Evolutionary conservation across 2,113 vertebrate species (phyloP).

Genomic region (Solea senegalensis): DNA sequence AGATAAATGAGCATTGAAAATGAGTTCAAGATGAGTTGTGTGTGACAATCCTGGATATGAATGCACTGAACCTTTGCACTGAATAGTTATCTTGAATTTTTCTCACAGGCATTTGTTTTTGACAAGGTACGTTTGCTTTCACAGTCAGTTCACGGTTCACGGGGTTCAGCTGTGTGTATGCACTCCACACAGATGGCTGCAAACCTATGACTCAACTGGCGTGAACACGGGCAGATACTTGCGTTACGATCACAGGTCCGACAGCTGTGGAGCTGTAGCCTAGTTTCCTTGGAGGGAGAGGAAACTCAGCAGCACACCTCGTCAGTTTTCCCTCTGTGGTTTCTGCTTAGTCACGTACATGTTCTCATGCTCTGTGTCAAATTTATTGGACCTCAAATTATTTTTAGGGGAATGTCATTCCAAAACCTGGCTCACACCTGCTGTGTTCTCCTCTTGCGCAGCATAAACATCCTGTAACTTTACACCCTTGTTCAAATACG

Average conservation of each 20-base stretch:
- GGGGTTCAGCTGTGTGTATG: constrained; percentile 37
- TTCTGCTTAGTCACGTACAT: neutral
- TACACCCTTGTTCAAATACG: constrained; percentile 33
- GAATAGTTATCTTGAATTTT: constrained; percentile 1
- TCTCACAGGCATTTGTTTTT: constrained; percentile 12
- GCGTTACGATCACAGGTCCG: constrained; percentile 16
- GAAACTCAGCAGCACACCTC: constrained; percentile 17
- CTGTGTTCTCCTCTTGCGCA: neutral
- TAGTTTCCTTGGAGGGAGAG: constrained; percentile 26
- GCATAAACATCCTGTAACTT: constrained; percentile 57
- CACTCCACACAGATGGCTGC: constrained; percentile 23
- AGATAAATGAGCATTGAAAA: too few relatives aligned
- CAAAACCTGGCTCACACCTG: constrained; percentile 35
- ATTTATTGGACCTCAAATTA: constrained; percentile 7
- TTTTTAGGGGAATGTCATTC: constrained; percentile 35
- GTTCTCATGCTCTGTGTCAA: neutral
- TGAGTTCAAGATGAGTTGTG: too few relatives aligned
- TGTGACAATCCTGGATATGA: neutral
- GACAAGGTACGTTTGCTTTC: constrained; percentile 12
- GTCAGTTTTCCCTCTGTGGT: neutral
- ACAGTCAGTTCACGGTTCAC: constrained; percentile 9
- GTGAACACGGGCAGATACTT: constrained; percentile 1
- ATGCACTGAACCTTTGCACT: neutral
- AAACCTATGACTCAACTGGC: constrained; percentile 17
- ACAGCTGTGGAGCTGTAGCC: constrained; percentile 48